Base-by-base conservation (phyloP, 2,797 vertebrate genomes). In the Semaprochilodus insignis region DNA sequence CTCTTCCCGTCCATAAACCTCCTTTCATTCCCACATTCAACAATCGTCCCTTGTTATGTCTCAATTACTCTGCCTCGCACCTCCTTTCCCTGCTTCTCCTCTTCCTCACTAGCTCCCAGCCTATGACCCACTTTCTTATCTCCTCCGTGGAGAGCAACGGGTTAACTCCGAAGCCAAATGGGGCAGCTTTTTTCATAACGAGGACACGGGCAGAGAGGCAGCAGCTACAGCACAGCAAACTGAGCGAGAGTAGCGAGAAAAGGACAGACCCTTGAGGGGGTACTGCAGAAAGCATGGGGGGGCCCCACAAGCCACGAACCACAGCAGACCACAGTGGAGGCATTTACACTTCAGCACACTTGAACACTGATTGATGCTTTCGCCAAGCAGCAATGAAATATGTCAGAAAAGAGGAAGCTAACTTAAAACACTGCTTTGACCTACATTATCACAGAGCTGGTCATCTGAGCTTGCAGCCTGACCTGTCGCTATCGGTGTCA, bases 161-260 rank as follows among this genome's bases (percentile, higher is more conserved):
- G 92, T 91, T 94, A 90, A 93, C 85, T 88, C 83, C 72, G 80
- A 82, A 89, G 91, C 91, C 90, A 92, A 93, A 85, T 93, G 83
- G 90, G 91, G 90, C 92, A 90, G 84, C 91, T 91, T 92, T 90
- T 90, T 89, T 88, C 90, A 91, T 92, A 93, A 92, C 88, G 88
- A 93, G 91, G 91, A 90, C 74, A 89, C 78, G 54, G 80, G 83
- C 81, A 80, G 51, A 52, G 51, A 80, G 78, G 75, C 72, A 60
- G 84, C 74, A 34, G 84, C 87, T 69, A 77, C 57, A 59, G 74
- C 82, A 83, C 88, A 90, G 87, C 88, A 74, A 88, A 88, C 65
- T 21, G 1, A 80, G 48, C 23, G 83, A 25, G 62, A 85, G 44
- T 88, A 87, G 48, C 13, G n/a, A 60, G 17, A 31, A 31, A 57